phyloP scores from a whole-genome alignment of 2,113 vertebrate genomes.

The Psittacara wagleri region DNA sequence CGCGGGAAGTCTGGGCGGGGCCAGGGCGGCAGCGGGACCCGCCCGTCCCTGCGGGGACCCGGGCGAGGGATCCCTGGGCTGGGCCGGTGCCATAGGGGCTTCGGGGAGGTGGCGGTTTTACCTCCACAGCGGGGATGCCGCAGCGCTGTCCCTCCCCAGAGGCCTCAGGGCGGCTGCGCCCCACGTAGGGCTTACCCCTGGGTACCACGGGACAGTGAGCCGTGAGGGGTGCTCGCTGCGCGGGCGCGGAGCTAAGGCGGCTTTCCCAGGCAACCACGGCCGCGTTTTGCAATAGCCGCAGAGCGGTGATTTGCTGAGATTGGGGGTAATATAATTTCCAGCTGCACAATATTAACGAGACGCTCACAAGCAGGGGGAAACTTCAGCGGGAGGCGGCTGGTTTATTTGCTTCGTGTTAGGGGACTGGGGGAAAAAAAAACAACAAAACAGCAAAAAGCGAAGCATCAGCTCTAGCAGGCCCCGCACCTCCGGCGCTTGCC shows the following conservation, averaged over 20 bases:
- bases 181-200: background rate
- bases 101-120: background rate
- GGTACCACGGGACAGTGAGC: background rate
- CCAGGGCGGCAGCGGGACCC: background rate
- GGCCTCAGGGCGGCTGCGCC: too few species aligned
- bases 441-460: background rate
- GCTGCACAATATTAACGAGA: slow-evolving; percentile 35
- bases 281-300: background rate
- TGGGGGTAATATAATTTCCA: background rate
- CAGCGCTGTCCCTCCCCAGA: accelerated
- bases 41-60: background rate
- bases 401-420: slow-evolving; percentile 3
- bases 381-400: background rate
- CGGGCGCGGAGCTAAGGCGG: background rate
- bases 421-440: background rate
- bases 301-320: slow-evolving; percentile 9
- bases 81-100: accelerated
- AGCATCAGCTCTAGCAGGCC: background rate
- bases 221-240: background rate
- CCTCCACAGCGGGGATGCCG: background rate
- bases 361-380: background rate
- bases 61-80: accelerated
- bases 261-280: background rate
- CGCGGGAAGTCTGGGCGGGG: too few species aligned
- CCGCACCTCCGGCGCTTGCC: background rate